These are phyloP conservation scores for Squalus acanthias DNA, from an alignment of 2,797 vertebrate genomes.

Conservation along the genomic window DNA sequence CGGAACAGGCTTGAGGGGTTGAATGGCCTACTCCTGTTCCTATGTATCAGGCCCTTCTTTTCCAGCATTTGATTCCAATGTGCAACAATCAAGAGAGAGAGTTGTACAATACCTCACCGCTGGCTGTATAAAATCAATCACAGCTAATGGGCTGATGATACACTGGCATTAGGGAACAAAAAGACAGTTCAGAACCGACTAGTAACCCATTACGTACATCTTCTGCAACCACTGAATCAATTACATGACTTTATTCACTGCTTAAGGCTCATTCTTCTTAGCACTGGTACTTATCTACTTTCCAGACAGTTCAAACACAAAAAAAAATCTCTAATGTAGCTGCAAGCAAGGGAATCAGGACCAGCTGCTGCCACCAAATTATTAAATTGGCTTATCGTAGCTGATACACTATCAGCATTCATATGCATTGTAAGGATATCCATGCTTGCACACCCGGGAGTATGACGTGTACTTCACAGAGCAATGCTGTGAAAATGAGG, in stretches of 20 bases:
- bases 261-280: not conserved
- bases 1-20: not conserved
- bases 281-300: not conserved
- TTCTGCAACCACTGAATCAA: conserved; percentile 13
- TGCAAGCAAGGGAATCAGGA: not conserved
- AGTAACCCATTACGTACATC: not conserved
- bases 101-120: not conserved
- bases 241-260: conserved; percentile 34
- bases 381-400: not conserved
- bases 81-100: not conserved
- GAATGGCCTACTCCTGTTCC: not conserved
- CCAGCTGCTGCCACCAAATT: not conserved
- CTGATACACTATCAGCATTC: not conserved
- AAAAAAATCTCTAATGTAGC: not conserved
- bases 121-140: conserved; percentile 1
- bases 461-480: not conserved
- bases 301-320: not conserved
- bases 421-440: not conserved
- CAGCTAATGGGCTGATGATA: not conserved
- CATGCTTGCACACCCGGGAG: not conserved
- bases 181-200: not conserved
- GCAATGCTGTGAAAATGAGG: not conserved
- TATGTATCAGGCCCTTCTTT: not conserved
- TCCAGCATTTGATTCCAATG: not conserved
- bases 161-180: conserved; percentile 4